phyloP scores from a whole-genome alignment of 1,140 invertebrate genomes.

The Trichonephila clavipes region DNA sequence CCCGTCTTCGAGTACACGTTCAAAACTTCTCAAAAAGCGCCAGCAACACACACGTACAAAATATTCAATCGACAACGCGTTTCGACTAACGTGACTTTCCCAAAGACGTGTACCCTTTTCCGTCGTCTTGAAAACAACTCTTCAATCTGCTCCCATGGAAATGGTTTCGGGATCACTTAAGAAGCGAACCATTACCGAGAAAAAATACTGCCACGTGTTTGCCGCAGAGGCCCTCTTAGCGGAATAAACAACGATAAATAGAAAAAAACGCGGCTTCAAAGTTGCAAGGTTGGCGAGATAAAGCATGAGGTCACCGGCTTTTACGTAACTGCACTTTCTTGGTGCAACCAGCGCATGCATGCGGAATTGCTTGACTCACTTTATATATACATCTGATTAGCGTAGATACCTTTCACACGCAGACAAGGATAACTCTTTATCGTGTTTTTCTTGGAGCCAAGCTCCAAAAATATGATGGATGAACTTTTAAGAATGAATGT shows the following conservation, averaged over 20 bases:
- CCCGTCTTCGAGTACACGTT: too few relatives aligned
- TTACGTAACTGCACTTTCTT: neutral
- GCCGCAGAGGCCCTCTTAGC: neutral
- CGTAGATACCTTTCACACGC: neutral
- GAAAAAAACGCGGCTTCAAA: neutral
- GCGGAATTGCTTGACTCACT: neutral
- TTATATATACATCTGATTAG: neutral
- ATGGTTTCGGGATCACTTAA: neutral
- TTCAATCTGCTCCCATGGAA: neutral
- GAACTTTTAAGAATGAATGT: neutral
- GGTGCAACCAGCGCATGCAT: conserved; percentile 6
- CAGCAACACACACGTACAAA: too few relatives aligned
- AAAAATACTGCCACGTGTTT: neutral
- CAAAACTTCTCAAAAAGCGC: too few relatives aligned
- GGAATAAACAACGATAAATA: conserved; percentile 23
- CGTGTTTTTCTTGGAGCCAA: too few relatives aligned
- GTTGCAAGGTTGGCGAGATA: conserved; percentile 4
- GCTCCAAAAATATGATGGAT: too few relatives aligned
- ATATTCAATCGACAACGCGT: neutral
- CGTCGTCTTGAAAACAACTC: neutral
- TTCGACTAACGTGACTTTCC: neutral
- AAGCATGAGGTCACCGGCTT: neutral
- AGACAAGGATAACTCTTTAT: neutral
- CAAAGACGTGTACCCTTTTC: neutral
- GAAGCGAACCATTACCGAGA: neutral